Evolutionary conservation across 2,797 vertebrate species (phyloP).

Genomic region (Xenopus petersii): DNA sequence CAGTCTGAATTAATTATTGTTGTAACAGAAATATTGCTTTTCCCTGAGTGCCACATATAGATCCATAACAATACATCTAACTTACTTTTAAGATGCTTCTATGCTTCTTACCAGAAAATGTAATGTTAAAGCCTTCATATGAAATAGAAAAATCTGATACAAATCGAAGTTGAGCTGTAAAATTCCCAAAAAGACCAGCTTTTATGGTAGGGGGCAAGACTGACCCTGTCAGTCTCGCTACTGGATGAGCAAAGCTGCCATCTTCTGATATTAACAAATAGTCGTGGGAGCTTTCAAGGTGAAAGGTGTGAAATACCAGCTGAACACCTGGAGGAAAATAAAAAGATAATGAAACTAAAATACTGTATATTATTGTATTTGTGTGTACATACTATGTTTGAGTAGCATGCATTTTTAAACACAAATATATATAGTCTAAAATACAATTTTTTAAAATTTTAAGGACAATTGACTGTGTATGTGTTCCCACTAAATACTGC

Average conservation of each 20-base stretch:
- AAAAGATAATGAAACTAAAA: no score
- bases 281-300: conserved; percentile 95
- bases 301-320: conserved; percentile 92
- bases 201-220: conserved; percentile 89
- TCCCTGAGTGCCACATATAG: no score
- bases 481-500: no score
- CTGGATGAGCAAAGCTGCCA: conserved; percentile 82
- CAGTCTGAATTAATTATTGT: no score
- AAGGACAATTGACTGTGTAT: no score
- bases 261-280: conserved; percentile 94
- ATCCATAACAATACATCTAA: background rate
- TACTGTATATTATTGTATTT: no score
- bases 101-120: conserved; percentile 83
- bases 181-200: conserved; percentile 92
- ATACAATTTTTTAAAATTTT: no score
- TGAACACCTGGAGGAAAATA: conserved; percentile 74
- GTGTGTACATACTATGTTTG: no score
- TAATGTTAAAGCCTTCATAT: conserved; percentile 97
- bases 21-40: no score
- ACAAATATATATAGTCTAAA: no score
- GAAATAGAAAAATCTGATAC: conserved; percentile 97
- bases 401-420: no score
- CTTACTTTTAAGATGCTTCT: background rate
- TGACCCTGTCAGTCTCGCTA: conserved; percentile 88
- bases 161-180: conserved; percentile 90